Percentiles rank a stretch among this genome's conserved stretches.
These are phyloP conservation scores for Neodiprion lecontei DNA, from an alignment of 1,140 invertebrate genomes.

Conservation along the genomic window DNA sequence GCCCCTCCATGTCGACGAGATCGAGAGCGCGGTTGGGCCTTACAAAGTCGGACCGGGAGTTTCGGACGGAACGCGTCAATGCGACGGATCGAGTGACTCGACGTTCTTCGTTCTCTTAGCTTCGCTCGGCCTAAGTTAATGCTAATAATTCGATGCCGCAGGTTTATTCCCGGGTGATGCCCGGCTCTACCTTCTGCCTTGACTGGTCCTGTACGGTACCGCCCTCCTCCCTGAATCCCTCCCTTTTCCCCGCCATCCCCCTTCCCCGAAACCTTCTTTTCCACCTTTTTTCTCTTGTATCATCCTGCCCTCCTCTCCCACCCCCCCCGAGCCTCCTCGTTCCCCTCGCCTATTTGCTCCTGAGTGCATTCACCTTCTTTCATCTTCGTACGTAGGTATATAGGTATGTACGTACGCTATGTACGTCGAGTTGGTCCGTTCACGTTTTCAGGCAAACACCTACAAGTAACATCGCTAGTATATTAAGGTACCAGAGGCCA, in stretches of 20 bases:
- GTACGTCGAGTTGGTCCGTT: neutral
- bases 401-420: neutral
- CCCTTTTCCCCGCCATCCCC: too few relatives aligned
- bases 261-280: too few relatives aligned
- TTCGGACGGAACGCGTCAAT: too few relatives aligned
- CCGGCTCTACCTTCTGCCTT: neutral
- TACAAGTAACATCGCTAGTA: neutral
- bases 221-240: neutral
- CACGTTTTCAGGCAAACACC: conserved; percentile 1
- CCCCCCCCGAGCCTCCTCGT: neutral
- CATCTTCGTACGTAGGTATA: neutral
- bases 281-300: too few relatives aligned
- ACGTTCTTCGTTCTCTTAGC: too few relatives aligned
- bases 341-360: neutral
- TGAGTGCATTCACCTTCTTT: conserved; percentile 1
- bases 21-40: too few relatives aligned
- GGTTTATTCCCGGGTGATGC: neutral
- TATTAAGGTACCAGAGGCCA: too few relatives aligned
- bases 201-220: neutral
- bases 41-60: too few relatives aligned
- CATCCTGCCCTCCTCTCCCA: neutral
- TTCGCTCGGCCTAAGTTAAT: neutral
- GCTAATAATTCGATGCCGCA: neutral
- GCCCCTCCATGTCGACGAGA: neutral
- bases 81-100: too few relatives aligned